Base-by-base conservation (phyloP, 2,797 vertebrate species). In the Myotis daubentonii region DNA sequence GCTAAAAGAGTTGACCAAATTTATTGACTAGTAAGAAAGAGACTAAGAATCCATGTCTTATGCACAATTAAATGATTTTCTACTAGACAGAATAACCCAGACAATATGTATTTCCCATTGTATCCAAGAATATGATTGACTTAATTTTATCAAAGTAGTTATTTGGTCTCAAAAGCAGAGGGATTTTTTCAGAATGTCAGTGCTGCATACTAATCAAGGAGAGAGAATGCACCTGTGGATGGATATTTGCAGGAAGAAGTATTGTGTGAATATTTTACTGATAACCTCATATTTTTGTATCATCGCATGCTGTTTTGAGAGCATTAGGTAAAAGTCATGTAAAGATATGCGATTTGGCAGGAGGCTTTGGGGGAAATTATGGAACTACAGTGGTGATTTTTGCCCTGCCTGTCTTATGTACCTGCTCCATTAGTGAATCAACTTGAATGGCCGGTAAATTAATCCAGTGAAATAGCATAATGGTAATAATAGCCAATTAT, bases 401-500 rank as follows among this genome's bases (percentile, higher is more conserved):
- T 89, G 33, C 90, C 57, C 55, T 79, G n/a, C 47, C 86, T 84
- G 49, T 3, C 57, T 97, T 85, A 93, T 68, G 55, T 49, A 86
- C 47, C 57, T 57, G 94, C 13, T 97, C 92, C 88, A 79, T 97
- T 98, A 98, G 85, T 86, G 91, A 97, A 97, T 96, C 93, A 97
- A 66, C 79, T 94, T 96, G 91, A 98, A 97, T 96, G 96, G 82
- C 94, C 87, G 97, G 72, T 93, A 92, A 97, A 96, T 98, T 97
- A 96, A 94, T 79, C 95, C 92, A 96, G 95, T 89, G 76, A 97
- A 89, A 85, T 89, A 90, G 91, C 83, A 93, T 94, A 94, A 94
- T 96, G 94, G 60, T 95, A 97, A 96, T 97, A 97, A 97, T 71
- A 95, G 22, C 95, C 98, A 97, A 98, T 98, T 98, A 97, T 97